phyloP scores from a whole-genome alignment of 2,113 vertebrate genomes.

The Elaphurus davidianus region DNA sequence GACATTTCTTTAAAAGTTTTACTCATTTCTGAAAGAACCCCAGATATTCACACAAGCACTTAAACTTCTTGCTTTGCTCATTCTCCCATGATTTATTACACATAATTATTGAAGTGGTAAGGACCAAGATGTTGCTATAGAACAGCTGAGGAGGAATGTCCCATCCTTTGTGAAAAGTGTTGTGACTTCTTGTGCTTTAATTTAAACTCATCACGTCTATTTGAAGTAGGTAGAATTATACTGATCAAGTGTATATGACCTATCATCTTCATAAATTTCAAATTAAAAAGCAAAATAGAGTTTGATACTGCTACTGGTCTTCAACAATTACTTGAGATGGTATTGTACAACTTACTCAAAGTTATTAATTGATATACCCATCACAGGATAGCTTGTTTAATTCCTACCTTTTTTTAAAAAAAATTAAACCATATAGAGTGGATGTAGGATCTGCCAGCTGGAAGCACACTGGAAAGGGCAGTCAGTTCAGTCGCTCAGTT shows the following conservation, averaged over 20 bases:
- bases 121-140: neutral
- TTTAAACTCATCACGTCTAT: neutral
- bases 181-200: neutral
- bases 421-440: neutral
- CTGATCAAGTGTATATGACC: neutral
- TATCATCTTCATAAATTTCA: neutral
- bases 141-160: neutral
- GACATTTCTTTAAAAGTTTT: neutral
- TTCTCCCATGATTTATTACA: neutral
- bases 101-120: neutral
- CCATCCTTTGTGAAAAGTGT: neutral
- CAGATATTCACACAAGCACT: neutral
- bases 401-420: neutral
- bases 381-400: neutral
- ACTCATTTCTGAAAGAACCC: neutral
- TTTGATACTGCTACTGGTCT: neutral
- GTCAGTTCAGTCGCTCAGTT: neutral
- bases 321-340: neutral
- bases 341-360: neutral
- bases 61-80: neutral
- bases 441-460: neutral
- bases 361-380: neutral
- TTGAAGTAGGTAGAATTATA: neutral
- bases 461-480: neutral
- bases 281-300: constrained; percentile 24